Conservation (phyloP, 2,888 invertebrate species). For the Temnothorax rugatulus region DNA sequence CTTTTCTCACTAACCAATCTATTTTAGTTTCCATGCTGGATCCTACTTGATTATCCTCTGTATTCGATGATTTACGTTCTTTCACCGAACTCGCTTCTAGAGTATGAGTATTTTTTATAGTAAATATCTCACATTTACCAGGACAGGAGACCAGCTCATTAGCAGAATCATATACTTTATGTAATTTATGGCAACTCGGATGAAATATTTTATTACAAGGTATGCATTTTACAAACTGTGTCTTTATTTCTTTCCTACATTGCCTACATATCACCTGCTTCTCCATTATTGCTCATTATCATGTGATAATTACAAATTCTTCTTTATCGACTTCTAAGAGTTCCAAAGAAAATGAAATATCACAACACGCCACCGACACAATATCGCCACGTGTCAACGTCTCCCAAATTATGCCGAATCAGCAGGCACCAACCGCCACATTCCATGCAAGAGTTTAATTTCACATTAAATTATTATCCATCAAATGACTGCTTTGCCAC, state of each 20-base stretch:
- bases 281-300: background rate
- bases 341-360: too few relatives aligned
- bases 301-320: background rate
- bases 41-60: background rate
- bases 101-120: background rate
- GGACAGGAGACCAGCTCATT: conserved; percentile 1
- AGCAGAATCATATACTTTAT: background rate
- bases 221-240: background rate
- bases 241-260: background rate
- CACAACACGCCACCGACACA: too few relatives aligned
- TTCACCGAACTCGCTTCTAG: background rate
- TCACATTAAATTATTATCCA: too few relatives aligned
- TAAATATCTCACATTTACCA: background rate
- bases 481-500: too few relatives aligned
- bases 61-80: background rate
- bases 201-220: conserved; percentile 5
- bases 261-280: background rate
- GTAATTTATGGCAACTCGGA: conserved; percentile 20
- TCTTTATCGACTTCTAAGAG: too few relatives aligned
- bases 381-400: too few relatives aligned
- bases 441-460: too few relatives aligned
- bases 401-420: too few relatives aligned
- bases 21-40: conserved; percentile 17
- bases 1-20: conserved; percentile 21
- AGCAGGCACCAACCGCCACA: too few relatives aligned